Conservation (phyloP, 2,113 vertebrate species). For the Leuciscus idus region DNA sequence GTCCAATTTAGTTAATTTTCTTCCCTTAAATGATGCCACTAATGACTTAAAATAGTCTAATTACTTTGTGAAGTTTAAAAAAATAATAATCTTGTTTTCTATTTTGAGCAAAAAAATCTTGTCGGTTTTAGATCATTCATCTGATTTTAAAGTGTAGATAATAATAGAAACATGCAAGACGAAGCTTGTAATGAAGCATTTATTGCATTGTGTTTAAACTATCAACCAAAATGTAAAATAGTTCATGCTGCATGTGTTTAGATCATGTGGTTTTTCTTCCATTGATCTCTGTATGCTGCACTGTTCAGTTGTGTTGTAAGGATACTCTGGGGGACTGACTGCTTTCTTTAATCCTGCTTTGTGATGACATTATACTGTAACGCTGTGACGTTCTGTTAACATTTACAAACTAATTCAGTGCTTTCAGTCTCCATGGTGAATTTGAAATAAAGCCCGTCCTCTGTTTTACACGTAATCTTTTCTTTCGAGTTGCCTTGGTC, state of each 20-base stretch:
- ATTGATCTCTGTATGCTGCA: slow-evolving; percentile 3
- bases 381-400: slow-evolving; percentile 21
- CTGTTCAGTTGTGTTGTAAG: neutral
- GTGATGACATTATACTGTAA: slow-evolving; percentile 23
- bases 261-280: neutral
- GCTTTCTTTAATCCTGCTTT: slow-evolving; percentile 18
- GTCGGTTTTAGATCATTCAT: neutral
- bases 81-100: neutral
- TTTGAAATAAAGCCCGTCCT: slow-evolving; percentile 28
- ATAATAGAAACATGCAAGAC: neutral
- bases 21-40: neutral
- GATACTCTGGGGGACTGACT: neutral
- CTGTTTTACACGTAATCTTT: neutral
- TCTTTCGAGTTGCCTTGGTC: neutral
- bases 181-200: neutral
- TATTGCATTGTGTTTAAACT: slow-evolving; percentile 11
- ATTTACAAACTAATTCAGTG: slow-evolving; percentile 19
- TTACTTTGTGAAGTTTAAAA: neutral
- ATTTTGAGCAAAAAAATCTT: neutral
- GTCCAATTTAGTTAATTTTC: neutral
- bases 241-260: slow-evolving; percentile 24
- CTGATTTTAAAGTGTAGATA: slow-evolving; percentile 37
- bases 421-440: slow-evolving; percentile 22
- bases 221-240: neutral
- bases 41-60: neutral